Evolutionary conservation across 2,888 invertebrate species (phyloP).

Genomic region (Toxonevra muliebris): DNA sequence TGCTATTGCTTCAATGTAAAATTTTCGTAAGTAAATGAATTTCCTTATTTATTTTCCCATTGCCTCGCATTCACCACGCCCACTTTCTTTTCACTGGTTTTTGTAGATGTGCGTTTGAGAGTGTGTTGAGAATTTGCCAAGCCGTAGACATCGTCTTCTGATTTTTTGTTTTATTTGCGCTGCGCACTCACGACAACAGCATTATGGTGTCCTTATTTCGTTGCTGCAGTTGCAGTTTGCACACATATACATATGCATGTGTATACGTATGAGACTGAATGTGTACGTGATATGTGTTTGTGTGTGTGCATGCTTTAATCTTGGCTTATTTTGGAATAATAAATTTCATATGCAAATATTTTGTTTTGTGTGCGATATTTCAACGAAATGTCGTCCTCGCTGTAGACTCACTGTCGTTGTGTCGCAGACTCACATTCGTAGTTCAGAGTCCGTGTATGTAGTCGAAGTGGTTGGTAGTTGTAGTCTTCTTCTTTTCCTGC

Average conservation of each 20-base stretch:
- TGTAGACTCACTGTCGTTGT: background rate
- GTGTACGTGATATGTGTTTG: background rate
- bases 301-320: slow-evolving; percentile 48
- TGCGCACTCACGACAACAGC: background rate
- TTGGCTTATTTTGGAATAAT: slow-evolving; percentile 63
- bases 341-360: slow-evolving; percentile 63
- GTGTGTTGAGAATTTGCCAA: too few relatives aligned
- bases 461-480: background rate
- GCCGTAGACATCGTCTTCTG: too few relatives aligned
- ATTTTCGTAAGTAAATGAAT: too few relatives aligned
- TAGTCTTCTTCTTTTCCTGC: background rate
- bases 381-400: slow-evolving; percentile 28
- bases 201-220: background rate
- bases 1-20: too few relatives aligned
- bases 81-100: too few relatives aligned
- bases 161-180: too few relatives aligned
- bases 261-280: background rate
- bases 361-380: slow-evolving; percentile 45
- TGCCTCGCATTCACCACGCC: too few relatives aligned
- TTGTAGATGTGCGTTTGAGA: too few relatives aligned
- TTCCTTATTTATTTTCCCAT: too few relatives aligned
- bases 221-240: background rate
- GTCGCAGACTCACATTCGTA: background rate
- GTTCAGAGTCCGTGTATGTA: background rate
- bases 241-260: background rate